Evolutionary conservation across 1,140 invertebrate genomes (phyloP).

Genomic region (Fopius arisanus): DNA sequence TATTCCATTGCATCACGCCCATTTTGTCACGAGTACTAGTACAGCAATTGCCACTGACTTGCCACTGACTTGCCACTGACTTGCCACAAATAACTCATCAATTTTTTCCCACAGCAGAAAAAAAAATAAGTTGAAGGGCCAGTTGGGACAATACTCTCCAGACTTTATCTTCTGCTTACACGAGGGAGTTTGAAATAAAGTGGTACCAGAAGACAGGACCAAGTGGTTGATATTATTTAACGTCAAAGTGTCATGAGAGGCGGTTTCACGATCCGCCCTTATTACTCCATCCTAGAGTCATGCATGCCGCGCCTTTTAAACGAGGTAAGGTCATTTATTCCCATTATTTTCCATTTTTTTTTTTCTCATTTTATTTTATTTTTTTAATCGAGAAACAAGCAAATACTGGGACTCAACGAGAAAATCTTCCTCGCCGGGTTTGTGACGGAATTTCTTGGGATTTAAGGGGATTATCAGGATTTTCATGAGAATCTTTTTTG

Average conservation of each 20-base stretch:
- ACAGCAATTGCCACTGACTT: too few relatives aligned
- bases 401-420: too few relatives aligned
- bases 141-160: background rate
- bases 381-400: too few relatives aligned
- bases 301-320: constrained; percentile 65
- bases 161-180: background rate
- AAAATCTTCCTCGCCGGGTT: too few relatives aligned
- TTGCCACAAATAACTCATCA: too few relatives aligned
- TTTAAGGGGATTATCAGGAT: too few relatives aligned
- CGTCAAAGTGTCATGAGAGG: constrained; percentile 65
- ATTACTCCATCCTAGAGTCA: constrained; percentile 62
- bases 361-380: background rate
- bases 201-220: constrained; percentile 28
- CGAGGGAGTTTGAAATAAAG: background rate
- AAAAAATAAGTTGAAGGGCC: too few relatives aligned
- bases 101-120: too few relatives aligned
- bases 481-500: too few relatives aligned
- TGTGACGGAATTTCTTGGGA: too few relatives aligned
- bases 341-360: background rate
- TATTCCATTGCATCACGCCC: background rate
- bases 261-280: constrained; percentile 64
- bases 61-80: too few relatives aligned
- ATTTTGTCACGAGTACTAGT: background rate
- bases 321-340: constrained; percentile 53
- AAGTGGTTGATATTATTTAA: constrained; percentile 51